A percentile compares a stretch with the other conserved stretches of the same genome.
Evolutionary conservation across 2,888 invertebrate genomes (phyloP).

Genomic region (Mythimna impura): DNA sequence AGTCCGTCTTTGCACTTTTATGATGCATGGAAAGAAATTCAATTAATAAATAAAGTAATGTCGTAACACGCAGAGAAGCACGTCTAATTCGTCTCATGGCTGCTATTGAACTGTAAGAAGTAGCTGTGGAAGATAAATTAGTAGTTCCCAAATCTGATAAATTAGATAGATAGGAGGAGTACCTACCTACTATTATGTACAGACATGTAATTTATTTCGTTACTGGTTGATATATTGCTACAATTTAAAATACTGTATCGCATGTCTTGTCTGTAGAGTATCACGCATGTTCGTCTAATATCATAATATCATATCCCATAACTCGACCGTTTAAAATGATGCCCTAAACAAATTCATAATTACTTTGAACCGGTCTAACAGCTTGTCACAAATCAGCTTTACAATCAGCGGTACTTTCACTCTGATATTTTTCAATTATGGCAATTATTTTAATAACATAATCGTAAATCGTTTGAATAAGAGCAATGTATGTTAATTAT

Average conservation of each 20-base stretch:
- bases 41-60: not conserved
- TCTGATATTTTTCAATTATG: slow-evolving; percentile 69
- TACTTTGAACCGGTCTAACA: slow-evolving; percentile 54
- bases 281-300: slow-evolving; percentile 50
- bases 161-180: slow-evolving; percentile 17
- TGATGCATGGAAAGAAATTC: no score
- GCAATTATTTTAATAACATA: slow-evolving; percentile 74
- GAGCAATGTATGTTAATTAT: slow-evolving; percentile 72
- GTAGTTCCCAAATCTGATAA: slow-evolving; percentile 23
- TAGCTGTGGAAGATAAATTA: slow-evolving; percentile 20
- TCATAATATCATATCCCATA: slow-evolving; percentile 43
- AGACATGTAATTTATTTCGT: slow-evolving; percentile 38
- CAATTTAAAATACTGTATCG: slow-evolving; percentile 46
- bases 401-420: slow-evolving; percentile 66
- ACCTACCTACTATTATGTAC: not conserved
- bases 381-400: slow-evolving; percentile 68
- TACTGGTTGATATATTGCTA: slow-evolving; percentile 45
- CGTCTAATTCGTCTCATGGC: not conserved
- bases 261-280: slow-evolving; percentile 52
- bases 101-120: not conserved
- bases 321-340: slow-evolving; percentile 45
- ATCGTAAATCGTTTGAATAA: slow-evolving; percentile 71
- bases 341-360: slow-evolving; percentile 62
- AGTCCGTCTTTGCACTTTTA: no score
- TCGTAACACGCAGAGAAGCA: not conserved